Conservation (phyloP, 1,140 invertebrate genomes). For the Ips typographus region DNA sequence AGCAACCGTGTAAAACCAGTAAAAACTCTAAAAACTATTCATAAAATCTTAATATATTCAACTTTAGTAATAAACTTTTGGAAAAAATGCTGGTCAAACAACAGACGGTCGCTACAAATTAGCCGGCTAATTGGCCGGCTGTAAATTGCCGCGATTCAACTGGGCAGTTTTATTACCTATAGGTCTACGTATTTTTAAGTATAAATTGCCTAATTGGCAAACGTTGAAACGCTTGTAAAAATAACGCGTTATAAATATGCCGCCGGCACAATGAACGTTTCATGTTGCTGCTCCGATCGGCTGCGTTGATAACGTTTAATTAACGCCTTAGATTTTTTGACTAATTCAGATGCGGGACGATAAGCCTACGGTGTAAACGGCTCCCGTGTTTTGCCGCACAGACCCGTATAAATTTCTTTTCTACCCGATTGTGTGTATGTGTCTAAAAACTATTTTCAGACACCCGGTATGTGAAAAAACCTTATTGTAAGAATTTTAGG, state of each 20-base stretch:
- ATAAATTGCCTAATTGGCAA: constrained; percentile 21
- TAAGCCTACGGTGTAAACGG: constrained; percentile 7
- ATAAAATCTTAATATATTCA: too few species aligned
- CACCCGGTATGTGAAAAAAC: too few species aligned
- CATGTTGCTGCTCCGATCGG: constrained; percentile 17
- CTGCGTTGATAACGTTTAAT: constrained; percentile 35
- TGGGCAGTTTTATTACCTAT: background rate
- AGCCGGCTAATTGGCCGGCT: background rate
- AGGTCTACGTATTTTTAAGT: background rate
- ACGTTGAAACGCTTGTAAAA: constrained; percentile 8
- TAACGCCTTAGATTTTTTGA: constrained; percentile 34
- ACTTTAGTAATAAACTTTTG: too few species aligned
- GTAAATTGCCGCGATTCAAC: constrained; percentile 3
- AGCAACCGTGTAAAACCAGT: too few species aligned
- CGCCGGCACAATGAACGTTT: constrained; percentile 3
- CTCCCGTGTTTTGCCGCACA: constrained; percentile 26
- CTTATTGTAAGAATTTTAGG: too few species aligned
- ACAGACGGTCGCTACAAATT: too few species aligned
- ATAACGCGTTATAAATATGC: constrained; percentile 5
- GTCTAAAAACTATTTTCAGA: too few species aligned
- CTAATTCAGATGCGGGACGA: constrained; percentile 34
- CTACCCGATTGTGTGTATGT: too few species aligned
- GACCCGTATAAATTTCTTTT: too few species aligned
- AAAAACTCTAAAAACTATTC: too few species aligned
- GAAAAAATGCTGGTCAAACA: too few species aligned